Base-by-base conservation (phyloP, 1,140 invertebrate genomes). In the Schmidtea mediterranea region DNA sequence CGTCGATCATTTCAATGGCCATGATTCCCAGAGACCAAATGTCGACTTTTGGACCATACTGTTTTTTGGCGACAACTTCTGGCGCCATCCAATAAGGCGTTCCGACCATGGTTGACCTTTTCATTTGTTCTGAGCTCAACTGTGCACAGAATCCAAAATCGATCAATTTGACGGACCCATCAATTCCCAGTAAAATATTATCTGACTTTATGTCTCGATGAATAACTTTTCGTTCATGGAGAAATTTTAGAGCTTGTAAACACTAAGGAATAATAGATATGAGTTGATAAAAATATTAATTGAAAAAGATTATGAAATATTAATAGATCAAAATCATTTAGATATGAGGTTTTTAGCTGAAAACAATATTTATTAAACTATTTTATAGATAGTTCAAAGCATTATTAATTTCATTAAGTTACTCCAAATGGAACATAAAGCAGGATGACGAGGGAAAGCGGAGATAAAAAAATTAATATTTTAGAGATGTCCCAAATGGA, bases 141-240 rank as follows among this genome's bases (percentile, higher is more conserved):
- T 55, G 54, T 26, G 54, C 54, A 48, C 54, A 55, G 48, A 55
- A 55, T 2, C 54, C 54, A 43, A 55, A 55, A 52, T 55, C 54
- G 8, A 54, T 55, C 13, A 55, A 43, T 39, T 55, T 55, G 2
- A 55, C 49, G 18, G 40, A 37, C 1, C 64, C 62, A 51, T 62
- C 52, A 56, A 63, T 59, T n/a, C 62, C 64, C n/a, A 67, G 51
- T 10, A 67, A 51, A 19, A 67, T 63, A 55, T 67, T 67, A 53
- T 67, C 65, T 57, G 62, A 65, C 52, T 67, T 67, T 46, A 67
- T 66, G 53, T 67, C 65, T 39, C 63, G 72, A 65, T 97, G 90
- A 64, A 97, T 97, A 49, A 97, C 87, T 67, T 89, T 82, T 70
- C 90, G 86, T 55, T 74, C 76, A 69, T 98, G 90, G 26, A 97